These are phyloP conservation scores for Callaeas wilsoni DNA, from an alignment of 2,113 vertebrate species.

Conservation along the genomic window DNA sequence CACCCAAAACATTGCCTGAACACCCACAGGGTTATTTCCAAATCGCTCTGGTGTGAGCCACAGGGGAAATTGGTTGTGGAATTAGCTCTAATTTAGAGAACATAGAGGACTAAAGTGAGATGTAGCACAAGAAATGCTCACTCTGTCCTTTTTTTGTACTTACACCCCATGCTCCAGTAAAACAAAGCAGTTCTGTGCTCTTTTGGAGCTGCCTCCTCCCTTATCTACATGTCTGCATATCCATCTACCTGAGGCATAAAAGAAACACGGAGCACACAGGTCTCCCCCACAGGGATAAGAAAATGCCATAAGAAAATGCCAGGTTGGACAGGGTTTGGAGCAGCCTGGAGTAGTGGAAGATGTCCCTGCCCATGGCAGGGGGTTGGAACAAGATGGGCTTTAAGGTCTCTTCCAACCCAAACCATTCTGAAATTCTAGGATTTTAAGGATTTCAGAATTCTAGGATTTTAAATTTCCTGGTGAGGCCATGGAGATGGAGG, in stretches of 20 bases:
- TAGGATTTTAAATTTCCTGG: not conserved
- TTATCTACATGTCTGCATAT: rapidly evolving
- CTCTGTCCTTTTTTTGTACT: not conserved
- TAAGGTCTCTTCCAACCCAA: not conserved
- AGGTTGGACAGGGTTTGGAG: not conserved
- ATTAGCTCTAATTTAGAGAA: not conserved
- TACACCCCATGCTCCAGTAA: not conserved
- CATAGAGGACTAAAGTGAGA: not conserved
- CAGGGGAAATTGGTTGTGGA: not conserved
- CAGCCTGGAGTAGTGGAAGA: not conserved
- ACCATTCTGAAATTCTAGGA: not conserved
- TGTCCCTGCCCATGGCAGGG: not conserved
- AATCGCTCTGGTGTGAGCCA: not conserved
- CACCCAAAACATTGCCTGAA: not conserved
- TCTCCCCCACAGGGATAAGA: not conserved
- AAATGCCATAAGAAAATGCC: not conserved
- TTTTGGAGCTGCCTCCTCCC: not conserved
- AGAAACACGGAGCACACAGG: not conserved
- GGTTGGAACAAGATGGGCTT: not conserved
- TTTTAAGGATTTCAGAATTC: not conserved
- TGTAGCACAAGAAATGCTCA: not conserved
- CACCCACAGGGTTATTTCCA: not conserved
- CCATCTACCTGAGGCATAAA: not conserved
- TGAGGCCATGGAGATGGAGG: not conserved
- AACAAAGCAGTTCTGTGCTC: not conserved